Base-by-base conservation (phyloP, 2,113 vertebrate species). In the Hipposideros armiger region DNA sequence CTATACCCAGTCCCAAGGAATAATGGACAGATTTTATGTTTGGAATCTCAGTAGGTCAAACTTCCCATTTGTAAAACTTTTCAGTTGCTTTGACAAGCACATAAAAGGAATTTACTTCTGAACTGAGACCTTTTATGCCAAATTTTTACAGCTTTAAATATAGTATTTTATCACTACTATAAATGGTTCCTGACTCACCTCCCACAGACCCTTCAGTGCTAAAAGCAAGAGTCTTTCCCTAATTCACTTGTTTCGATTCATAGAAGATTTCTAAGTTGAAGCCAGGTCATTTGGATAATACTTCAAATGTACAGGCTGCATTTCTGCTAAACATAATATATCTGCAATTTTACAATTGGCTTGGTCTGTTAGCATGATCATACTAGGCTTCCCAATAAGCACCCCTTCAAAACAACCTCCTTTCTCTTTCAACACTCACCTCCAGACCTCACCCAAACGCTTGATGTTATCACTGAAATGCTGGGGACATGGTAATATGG, bases 31-130 rank as follows among this genome's bases (percentile, higher is more conserved):
- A 91, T 87, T 98, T 97, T 96, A 97, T 96, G 86, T 93, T n/a
- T 95, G 89, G 90, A 86, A 91, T 96, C 96, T 94, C 95, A 78
- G 56, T 74, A 95, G 94, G 94, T 97, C 91, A 77, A 5, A 77
- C 86, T 94, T 93, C 80, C 86, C 93, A 91, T 96, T 96, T 96
- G 58, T 96, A 90, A 97, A 96, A 97, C 91, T 94, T 98, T 91
- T 93, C 84, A 91, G 70, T 94, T 72, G 77, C 80, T 96, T 96
- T 83, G 80, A n/a, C 2, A 36, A 95, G 66, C 95, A 87, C 86
- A 95, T 95, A 95, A 97, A 97, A 92, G 0, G 1, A 97, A 96
- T 97, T 98, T 97, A 97, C 93, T 97, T 96, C 97, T 97, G 94
- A 95, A 92, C 91, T 50, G 89, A 97, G 96, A 95, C 73, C 91